These are phyloP conservation scores for Bostrychus sinensis DNA, from an alignment of 2,113 vertebrate genomes.

Conservation along the genomic window DNA sequence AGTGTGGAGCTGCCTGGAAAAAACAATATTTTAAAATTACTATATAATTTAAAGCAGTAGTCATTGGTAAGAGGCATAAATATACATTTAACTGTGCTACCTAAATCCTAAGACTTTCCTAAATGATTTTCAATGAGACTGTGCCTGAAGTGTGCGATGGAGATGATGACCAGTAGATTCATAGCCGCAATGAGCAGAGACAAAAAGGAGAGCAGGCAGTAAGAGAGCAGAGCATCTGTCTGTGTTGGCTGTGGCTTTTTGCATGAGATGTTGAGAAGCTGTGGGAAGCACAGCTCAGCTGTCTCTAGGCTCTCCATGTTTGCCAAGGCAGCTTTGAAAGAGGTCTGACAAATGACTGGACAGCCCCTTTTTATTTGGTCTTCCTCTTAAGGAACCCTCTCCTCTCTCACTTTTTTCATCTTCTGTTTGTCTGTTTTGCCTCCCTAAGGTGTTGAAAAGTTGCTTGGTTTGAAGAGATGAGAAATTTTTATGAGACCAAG, in stretches of 20 bases:
- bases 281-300: constrained; percentile 33
- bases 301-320: background rate
- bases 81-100: too few species aligned
- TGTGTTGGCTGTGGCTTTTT: background rate
- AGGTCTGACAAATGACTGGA: too few species aligned
- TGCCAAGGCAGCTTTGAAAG: background rate
- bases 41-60: too few species aligned
- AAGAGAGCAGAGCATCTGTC: background rate
- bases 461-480: too few species aligned
- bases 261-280: constrained; percentile 30
- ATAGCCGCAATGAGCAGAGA: background rate
- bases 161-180: too few species aligned
- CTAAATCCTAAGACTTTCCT: background rate
- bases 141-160: background rate
- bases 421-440: too few species aligned
- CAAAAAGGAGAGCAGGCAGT: background rate
- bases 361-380: too few species aligned
- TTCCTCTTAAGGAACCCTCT: too few species aligned
- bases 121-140: background rate
- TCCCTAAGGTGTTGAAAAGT: too few species aligned
- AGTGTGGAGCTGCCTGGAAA: constrained; percentile 60
- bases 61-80: too few species aligned
- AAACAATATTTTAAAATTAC: background rate
- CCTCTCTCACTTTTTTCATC: too few species aligned
- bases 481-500: too few species aligned